Conservation (phyloP, 2,113 vertebrate species). For the Engystomops pustulosus region DNA sequence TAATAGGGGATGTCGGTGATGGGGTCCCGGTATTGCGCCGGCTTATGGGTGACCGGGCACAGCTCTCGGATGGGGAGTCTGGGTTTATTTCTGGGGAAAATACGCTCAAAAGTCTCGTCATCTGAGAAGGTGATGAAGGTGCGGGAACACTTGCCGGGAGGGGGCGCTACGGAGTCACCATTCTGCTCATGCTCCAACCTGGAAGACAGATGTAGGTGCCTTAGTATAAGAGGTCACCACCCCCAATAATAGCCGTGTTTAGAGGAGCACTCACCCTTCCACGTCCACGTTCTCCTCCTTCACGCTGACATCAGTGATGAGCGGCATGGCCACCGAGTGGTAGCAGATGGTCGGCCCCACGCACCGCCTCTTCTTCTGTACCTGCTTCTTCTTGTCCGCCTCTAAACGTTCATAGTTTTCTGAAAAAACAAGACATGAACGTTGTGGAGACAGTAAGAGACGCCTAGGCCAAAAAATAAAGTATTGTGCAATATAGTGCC, state of each 20-base stretch:
- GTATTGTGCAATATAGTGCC: background rate
- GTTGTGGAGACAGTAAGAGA: too few relatives aligned
- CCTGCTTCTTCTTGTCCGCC: conserved; percentile 96
- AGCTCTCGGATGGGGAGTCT: conserved; percentile 83
- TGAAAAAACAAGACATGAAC: conserved; percentile 58
- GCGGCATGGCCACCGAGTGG: conserved; percentile 89
- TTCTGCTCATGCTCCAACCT: conserved; percentile 87
- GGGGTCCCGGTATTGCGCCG: conserved; percentile 89
- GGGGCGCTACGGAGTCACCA: conserved; percentile 10
- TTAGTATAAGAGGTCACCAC: too few relatives aligned
- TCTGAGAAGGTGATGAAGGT: conserved; percentile 94
- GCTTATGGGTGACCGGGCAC: conserved; percentile 92
- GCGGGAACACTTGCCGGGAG: conserved; percentile 79
- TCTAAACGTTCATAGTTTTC: conserved; percentile 96
- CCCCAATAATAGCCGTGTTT: too few relatives aligned
- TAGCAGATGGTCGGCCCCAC: conserved; percentile 90
- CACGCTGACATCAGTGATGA: conserved; percentile 78
- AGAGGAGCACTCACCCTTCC: conserved; percentile 81
- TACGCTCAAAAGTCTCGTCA: conserved; percentile 82
- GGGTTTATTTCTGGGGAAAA: conserved; percentile 76
- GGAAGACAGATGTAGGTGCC: too few relatives aligned
- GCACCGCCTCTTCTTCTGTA: conserved; percentile 89
- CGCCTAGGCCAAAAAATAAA: background rate
- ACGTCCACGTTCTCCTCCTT: conserved; percentile 95
- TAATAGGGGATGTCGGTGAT: conserved; percentile 95